Base-by-base conservation (phyloP, 2,888 invertebrate genomes). In the Amiota minor region DNA sequence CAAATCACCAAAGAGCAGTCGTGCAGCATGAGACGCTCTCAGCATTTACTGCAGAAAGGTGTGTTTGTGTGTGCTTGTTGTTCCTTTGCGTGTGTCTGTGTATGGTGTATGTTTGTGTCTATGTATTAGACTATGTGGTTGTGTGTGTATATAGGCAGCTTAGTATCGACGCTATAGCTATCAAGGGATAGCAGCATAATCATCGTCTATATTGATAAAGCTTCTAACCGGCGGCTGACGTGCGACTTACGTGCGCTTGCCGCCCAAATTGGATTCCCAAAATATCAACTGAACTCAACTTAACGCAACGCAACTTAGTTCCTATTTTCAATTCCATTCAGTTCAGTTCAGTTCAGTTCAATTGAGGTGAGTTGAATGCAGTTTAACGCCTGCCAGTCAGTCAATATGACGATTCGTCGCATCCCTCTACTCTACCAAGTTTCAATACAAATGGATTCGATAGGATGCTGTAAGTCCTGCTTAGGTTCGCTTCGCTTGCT, bases 1-100 rank as follows among this genome's bases (percentile, higher is more conserved):
- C 81, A 83, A 86, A 83, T 86, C 85, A 77, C 84, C 84, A 81
- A 84, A 82, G 84, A 80, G 79, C 84, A 84, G 78, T 82, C 84
- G 85, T 84, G 84, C 80, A 80, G 68, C 75, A 71, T 18, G 72
- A 72, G 45, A 72, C 45, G 35, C 14, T 69, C 10, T n/a, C 35
- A n/a, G 53, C 9, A 45, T 69, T 14, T 64, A 46, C 45, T 67
- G 23, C 55, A 59, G 62, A 20, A 56, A 53, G 70, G 75, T 59
- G 72, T 70, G 46, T 69, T 20, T 62, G 70, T 46, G 35, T 23
- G 55, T 14, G 16, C 23, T 50, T 50, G 35, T 23, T 65, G 20
- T 62, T 49, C 59, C 68, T 69, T 20, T 55, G 70, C 16, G 14
- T 12, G 70, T 55, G 71, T 72, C 70, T 75, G 71, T 74, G 73